A percentile compares a stretch with the other conserved stretches of the same genome.
phyloP scores from a whole-genome alignment of 2,113 vertebrate genomes.

The Alligator sinensis region DNA sequence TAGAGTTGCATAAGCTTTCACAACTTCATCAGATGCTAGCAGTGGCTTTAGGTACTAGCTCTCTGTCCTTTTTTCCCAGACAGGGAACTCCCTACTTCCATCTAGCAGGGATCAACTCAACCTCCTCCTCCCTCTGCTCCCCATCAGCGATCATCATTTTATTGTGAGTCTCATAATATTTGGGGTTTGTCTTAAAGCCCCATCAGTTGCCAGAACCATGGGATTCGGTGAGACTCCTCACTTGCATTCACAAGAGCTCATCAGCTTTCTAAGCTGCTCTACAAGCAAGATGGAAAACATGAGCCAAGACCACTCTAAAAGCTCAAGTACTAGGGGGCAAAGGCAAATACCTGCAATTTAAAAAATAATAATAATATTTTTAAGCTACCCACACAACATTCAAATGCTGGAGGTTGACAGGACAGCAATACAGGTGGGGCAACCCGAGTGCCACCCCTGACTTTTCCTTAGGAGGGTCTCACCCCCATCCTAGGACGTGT shows the following conservation, averaged over 20 bases:
- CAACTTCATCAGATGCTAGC: no score
- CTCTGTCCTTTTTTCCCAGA: no score
- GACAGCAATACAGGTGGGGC: not conserved
- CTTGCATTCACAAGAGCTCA: no score
- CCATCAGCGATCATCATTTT: no score
- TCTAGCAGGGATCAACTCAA: not conserved
- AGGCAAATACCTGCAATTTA: not conserved
- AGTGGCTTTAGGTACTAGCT: no score
- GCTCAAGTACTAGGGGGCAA: not conserved
- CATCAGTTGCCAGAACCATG: no score
- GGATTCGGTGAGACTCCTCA: no score
- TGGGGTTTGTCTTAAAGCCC: no score
- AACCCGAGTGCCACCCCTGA: not conserved
- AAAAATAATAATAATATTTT: not conserved
- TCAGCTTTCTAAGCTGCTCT: no score
- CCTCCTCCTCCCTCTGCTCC: no score
- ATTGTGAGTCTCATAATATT: no score
- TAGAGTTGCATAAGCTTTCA: no score
- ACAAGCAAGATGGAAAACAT: not conserved
- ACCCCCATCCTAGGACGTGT: accelerated
- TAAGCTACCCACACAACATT: not conserved
- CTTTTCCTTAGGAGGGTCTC: not conserved
- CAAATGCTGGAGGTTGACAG: not conserved
- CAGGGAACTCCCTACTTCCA: not conserved
- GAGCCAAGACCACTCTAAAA: not conserved